These are phyloP conservation scores for Chiloscyllium plagiosum DNA, from an alignment of 2,113 vertebrate genomes.

Conservation along the genomic window DNA sequence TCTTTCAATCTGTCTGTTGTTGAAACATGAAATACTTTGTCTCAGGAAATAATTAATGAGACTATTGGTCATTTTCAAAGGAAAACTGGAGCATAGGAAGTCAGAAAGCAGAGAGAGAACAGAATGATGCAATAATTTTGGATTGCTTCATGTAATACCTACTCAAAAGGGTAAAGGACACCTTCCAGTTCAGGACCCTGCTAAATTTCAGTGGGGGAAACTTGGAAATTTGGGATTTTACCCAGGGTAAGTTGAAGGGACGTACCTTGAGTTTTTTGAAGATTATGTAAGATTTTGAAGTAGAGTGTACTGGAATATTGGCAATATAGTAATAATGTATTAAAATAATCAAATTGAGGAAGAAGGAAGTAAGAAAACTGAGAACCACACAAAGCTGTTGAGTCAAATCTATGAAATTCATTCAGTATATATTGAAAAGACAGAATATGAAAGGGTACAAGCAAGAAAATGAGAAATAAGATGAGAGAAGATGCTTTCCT, in stretches of 20 bases:
- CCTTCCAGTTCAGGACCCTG: neutral
- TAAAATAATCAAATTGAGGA: neutral
- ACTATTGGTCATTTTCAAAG: neutral
- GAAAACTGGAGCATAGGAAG: neutral
- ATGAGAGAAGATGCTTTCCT: neutral
- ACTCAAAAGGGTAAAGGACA: neutral
- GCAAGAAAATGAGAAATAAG: neutral
- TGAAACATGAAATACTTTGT: neutral
- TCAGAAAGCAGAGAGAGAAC: neutral
- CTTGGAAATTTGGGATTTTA: neutral
- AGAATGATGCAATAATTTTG: neutral
- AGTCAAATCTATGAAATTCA: neutral
- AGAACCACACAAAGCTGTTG: neutral
- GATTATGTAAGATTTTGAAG: neutral
- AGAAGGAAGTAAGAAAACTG: neutral
- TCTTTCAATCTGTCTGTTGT: neutral
- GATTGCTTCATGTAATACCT: neutral
- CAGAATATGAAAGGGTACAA: neutral
- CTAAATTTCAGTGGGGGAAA: neutral
- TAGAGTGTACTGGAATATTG: neutral
- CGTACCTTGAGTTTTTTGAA: neutral
- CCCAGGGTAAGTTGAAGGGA: neutral
- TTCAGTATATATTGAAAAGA: neutral
- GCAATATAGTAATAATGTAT: neutral
- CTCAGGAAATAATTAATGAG: neutral